Evolutionary conservation across 2,888 invertebrate species (phyloP).

Genomic region (Drosophila phalerata): DNA sequence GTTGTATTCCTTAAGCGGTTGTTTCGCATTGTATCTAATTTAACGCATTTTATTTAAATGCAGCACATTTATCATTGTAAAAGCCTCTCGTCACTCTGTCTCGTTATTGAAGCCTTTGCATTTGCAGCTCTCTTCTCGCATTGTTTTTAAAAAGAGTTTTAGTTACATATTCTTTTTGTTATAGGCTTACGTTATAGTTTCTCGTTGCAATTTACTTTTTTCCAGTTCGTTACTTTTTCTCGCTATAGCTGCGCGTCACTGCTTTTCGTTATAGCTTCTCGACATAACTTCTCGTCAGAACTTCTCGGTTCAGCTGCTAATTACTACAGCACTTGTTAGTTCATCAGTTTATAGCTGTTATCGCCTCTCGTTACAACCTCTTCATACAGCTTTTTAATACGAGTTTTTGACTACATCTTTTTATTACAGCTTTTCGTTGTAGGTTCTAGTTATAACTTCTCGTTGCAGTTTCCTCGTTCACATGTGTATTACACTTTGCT

Average conservation of each 20-base stretch:
- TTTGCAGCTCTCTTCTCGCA: neutral
- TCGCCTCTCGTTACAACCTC: neutral
- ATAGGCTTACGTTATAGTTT: neutral
- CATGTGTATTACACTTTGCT: neutral
- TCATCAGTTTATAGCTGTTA: neutral
- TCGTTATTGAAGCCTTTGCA: too few species aligned
- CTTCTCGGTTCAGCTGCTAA: neutral
- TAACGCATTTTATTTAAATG: neutral
- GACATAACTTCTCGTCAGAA: neutral
- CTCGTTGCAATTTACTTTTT: neutral
- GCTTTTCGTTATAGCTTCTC: neutral
- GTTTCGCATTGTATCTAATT: neutral
- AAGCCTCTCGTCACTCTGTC: neutral
- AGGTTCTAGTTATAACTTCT: neutral
- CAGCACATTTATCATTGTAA: neutral
- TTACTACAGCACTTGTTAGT: neutral
- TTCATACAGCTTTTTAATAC: too few species aligned
- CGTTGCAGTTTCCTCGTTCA: neutral
- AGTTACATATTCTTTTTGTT: neutral
- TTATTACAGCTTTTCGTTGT: neutral
- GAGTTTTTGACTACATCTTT: neutral
- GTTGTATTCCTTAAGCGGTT: neutral
- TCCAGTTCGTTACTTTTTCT: too few species aligned
- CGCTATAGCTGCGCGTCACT: too few species aligned
- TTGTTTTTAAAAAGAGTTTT: neutral